phyloP scores from a whole-genome alignment of 2,113 vertebrate genomes.

The Petroica traversi region DNA sequence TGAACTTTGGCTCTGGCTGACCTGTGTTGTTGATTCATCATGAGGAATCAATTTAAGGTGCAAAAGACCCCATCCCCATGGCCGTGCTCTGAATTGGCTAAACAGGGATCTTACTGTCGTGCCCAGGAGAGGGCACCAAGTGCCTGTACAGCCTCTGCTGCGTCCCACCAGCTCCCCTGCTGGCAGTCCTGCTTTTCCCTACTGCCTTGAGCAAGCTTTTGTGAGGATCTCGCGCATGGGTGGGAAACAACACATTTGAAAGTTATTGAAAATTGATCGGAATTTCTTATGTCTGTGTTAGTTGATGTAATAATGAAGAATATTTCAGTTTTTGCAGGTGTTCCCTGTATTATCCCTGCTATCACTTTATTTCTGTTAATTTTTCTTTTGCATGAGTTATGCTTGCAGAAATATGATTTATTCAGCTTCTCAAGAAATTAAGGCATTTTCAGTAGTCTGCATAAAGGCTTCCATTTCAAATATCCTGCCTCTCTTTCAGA shows the following conservation, averaged over 20 bases:
- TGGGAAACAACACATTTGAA: no score
- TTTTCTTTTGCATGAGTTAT: neutral
- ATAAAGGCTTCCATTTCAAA: neutral
- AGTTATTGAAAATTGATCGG: neutral
- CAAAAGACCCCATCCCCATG: neutral
- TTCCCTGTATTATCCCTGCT: neutral
- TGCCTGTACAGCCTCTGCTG: accelerated
- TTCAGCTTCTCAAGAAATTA: neutral
- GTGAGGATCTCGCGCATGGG: accelerated
- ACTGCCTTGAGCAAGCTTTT: neutral
- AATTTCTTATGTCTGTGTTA: neutral
- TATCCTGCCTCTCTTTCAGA: neutral
- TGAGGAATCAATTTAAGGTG: neutral
- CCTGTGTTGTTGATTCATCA: neutral
- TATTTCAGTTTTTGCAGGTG: neutral
- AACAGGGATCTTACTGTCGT: accelerated
- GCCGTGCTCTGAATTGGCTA: neutral
- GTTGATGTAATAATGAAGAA: neutral
- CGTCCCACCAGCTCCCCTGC: neutral
- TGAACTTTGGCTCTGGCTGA: neutral
- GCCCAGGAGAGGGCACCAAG: slow-evolving; percentile 43
- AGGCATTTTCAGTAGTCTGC: neutral
- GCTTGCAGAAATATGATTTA: neutral
- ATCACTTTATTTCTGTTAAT: neutral
- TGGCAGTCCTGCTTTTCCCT: accelerated